These are phyloP conservation scores for Tubulanus polymorphus DNA, from an alignment of 2,888 invertebrate genomes.

Conservation along the genomic window DNA sequence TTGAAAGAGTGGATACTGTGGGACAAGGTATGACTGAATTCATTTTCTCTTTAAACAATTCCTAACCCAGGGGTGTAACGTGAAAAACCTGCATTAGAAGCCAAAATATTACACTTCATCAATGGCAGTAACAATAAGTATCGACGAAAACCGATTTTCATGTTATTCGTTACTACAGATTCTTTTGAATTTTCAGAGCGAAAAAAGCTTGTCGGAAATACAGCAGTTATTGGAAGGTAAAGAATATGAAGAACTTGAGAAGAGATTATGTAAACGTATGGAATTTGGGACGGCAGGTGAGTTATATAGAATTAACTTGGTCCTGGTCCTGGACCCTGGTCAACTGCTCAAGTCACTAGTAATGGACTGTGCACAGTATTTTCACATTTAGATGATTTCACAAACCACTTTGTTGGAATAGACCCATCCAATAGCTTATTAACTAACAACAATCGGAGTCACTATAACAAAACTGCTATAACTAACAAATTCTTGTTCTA, in stretches of 20 bases:
- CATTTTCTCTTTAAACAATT: not conserved
- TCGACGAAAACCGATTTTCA: not conserved
- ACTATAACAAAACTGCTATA: no score
- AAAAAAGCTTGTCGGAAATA: constrained; percentile 64
- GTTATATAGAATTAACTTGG: not conserved
- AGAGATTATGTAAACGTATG: constrained; percentile 68
- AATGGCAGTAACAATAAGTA: not conserved
- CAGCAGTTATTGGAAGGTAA: constrained; percentile 58
- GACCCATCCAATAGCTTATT: no score
- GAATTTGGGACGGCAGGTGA: constrained; percentile 83
- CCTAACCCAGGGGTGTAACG: no score
- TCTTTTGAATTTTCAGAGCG: constrained; percentile 46
- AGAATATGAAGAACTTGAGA: constrained; percentile 61
- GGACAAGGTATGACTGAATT: constrained; percentile 62
- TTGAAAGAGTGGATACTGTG: constrained; percentile 70
- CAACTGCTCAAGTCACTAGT: no score
- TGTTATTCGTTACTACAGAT: not conserved
- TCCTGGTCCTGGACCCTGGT: no score
- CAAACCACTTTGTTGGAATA: no score
- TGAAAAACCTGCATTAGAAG: no score
- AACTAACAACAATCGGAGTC: no score
- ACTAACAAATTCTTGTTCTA: no score
- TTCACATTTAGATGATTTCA: no score
- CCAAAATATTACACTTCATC: not conserved
- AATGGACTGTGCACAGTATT: no score